phyloP scores from a whole-genome alignment of 2,113 vertebrate species.

The Marmota flaviventris region DNA sequence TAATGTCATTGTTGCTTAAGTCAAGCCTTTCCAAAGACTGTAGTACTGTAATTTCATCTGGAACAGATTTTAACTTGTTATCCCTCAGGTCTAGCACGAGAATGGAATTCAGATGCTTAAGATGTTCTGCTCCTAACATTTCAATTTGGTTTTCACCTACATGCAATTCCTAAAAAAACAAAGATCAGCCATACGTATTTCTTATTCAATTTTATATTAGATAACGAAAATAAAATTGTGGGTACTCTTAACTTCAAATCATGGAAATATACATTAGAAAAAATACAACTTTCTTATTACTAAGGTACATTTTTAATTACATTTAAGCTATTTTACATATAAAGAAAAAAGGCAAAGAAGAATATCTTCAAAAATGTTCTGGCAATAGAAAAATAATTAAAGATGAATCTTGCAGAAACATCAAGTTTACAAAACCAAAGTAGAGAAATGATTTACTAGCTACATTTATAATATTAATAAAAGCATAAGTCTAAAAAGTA shows the following conservation, averaged over 20 bases:
- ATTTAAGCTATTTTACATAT: slow-evolving; percentile 31
- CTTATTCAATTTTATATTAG: background rate
- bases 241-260: slow-evolving; percentile 42
- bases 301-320: slow-evolving; percentile 1
- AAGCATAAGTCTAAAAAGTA: slow-evolving; percentile 39
- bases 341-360: slow-evolving; percentile 21
- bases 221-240: slow-evolving; percentile 52
- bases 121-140: slow-evolving; percentile 89
- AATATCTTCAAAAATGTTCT: slow-evolving; percentile 17
- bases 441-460: slow-evolving; percentile 35
- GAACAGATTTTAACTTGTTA: slow-evolving; percentile 95
- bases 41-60: slow-evolving; percentile 92
- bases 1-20: slow-evolving; percentile 96
- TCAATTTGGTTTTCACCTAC: slow-evolving; percentile 97
- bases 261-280: background rate
- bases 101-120: slow-evolving; percentile 91
- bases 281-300: background rate
- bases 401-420: background rate
- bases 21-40: slow-evolving; percentile 94
- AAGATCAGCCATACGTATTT: slow-evolving; percentile 14
- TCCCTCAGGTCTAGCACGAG: slow-evolving; percentile 95
- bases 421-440: slow-evolving; percentile 36
- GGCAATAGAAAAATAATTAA: slow-evolving; percentile 63
- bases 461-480: slow-evolving; percentile 17
- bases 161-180: slow-evolving; percentile 91